A percentile compares a stretch with the other conserved stretches of the same genome.
phyloP scores from a whole-genome alignment of 2,113 vertebrate genomes.

The Pituophis catenifer region DNA sequence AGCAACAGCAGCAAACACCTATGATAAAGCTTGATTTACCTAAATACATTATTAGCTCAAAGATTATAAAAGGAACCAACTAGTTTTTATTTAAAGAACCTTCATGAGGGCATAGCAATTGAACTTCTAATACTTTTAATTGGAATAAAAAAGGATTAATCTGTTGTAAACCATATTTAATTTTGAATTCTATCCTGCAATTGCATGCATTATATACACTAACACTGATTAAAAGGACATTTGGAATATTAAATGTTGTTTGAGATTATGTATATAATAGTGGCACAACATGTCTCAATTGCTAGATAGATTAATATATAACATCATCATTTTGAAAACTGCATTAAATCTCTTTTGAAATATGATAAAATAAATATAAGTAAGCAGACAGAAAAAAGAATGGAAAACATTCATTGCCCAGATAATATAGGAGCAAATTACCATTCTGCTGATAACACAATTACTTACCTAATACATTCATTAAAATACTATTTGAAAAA shows the following conservation, averaged over 20 bases:
- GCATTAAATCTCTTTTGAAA: neutral
- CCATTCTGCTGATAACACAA: neutral
- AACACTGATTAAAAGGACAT: neutral
- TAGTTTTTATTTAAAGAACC: neutral
- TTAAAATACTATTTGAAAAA: constrained; percentile 66
- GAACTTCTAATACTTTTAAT: neutral
- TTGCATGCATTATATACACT: neutral
- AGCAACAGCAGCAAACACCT: neutral
- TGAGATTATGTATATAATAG: neutral
- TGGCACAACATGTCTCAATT: neutral
- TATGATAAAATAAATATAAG: neutral
- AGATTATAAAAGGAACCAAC: neutral
- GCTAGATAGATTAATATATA: neutral
- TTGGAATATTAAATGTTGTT: neutral
- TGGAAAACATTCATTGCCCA: neutral
- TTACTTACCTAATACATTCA: constrained; percentile 65
- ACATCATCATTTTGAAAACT: neutral
- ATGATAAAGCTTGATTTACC: neutral
- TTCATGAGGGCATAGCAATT: neutral
- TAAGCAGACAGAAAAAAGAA: neutral
- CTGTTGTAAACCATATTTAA: neutral
- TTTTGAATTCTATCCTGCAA: neutral
- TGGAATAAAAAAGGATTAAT: neutral
- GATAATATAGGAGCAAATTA: neutral
- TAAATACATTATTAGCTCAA: neutral